Evolutionary conservation across 2,113 vertebrate genomes (phyloP).

Genomic region (Myiagra hebetior): DNA sequence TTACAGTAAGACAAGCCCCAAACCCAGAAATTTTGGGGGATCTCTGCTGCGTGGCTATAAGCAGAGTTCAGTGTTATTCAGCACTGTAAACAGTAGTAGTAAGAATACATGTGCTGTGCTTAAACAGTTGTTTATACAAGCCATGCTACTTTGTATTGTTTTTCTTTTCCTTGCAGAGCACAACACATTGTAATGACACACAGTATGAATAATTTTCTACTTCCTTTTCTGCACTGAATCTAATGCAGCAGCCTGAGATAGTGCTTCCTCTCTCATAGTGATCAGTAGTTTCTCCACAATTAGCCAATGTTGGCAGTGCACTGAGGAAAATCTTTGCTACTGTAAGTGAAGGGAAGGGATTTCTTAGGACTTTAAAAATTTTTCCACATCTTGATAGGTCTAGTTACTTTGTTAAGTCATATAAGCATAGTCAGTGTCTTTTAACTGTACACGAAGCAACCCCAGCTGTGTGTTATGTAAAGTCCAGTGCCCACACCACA

Average conservation of each 20-base stretch:
- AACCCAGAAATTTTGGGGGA: background rate
- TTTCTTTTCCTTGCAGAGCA: background rate
- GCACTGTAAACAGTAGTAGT: background rate
- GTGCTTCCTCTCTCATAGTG: background rate
- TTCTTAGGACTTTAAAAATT: background rate
- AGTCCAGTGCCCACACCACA: background rate
- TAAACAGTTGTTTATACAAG: background rate
- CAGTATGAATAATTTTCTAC: background rate
- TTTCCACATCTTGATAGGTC: background rate
- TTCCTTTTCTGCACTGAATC: background rate
- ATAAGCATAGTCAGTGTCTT: background rate
- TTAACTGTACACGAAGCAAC: background rate
- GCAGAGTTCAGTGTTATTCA: background rate
- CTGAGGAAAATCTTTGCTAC: background rate
- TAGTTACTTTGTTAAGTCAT: background rate
- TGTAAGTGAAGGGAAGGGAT: background rate
- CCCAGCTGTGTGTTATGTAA: rapidly evolving
- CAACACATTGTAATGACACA: background rate
- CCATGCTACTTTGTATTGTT: background rate
- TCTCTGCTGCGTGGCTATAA: background rate
- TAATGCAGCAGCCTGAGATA: background rate
- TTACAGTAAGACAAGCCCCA: background rate
- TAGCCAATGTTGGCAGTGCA: rapidly evolving
- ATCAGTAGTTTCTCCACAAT: background rate
- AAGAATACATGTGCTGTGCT: background rate